Evolutionary conservation across 2,888 invertebrate genomes (phyloP), one percentile per base, ranked within the genome.

Genomic region (Chrysopilus asiliformis): DNA sequence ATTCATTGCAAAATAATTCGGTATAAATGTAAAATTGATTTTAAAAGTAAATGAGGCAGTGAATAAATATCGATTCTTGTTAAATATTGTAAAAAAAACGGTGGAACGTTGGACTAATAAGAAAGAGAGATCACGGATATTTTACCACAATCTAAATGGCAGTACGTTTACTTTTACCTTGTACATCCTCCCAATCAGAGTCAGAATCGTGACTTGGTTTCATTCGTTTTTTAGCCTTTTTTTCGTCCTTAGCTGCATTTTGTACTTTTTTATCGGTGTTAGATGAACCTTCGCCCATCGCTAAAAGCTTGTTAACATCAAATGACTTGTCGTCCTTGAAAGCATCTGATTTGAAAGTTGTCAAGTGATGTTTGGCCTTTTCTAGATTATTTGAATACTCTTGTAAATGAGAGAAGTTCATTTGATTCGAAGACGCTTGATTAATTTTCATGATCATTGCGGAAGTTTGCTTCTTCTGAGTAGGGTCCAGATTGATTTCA

Each of bases 171-270:
- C n/a, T n/a, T n/a, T n/a, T n/a, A 64, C 73, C 73, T 62, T 75
- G 72, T 33, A 83, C 81, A 66, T 82, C 82, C 55, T 82, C 79
- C 73, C 76, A 79, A 52, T 78, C 78, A 34, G 74, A 67, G 49
- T 81, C 81, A 3, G 76, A 75, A 32, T 74, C 74, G 35, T 54
- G 56, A 16, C 58, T 53, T 36, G 56, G 40, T 39, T 51, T 43
- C 33, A 46, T 48, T 18, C 53, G 48, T 18, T 34, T 53, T 51
- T 42, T 53, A 54, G 25, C 52, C 55, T 47, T 58, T 36, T 40
- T 41, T 40, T 36, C 44, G 40, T 14, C 43, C 26, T 35, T 45
- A 33, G 32, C 44, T 32, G 16, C 42, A 19, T 58, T 60, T 35
- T 50, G 52, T 45, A 43, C 24, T n/a, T n/a, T n/a, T n/a, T n/a